Conservation (phyloP, 1,140 invertebrate genomes). For the Drosophila lowei region DNA sequence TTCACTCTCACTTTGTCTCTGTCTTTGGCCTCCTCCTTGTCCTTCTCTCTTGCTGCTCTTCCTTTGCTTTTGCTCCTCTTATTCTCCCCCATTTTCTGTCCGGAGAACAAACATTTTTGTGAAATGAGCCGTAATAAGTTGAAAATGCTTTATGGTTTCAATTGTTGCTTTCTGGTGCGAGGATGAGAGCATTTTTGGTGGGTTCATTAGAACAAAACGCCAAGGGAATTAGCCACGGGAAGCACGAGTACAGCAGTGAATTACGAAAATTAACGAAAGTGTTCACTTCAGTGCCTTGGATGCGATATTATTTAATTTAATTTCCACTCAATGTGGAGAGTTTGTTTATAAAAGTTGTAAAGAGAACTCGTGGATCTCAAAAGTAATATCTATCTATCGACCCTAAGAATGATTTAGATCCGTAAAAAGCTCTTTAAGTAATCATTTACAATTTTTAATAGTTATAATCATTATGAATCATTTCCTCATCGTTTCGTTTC, state of each 20-base stretch:
- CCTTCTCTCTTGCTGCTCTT: slow-evolving; percentile 28
- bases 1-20: slow-evolving; percentile 31
- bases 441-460: not conserved
- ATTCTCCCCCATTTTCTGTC: not conserved
- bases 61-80: slow-evolving; percentile 12
- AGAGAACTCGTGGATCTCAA: too few species aligned
- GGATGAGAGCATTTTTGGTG: slow-evolving; percentile 40
- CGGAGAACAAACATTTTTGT: slow-evolving; percentile 42
- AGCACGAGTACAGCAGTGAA: slow-evolving; percentile 8
- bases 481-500: slow-evolving; percentile 12
- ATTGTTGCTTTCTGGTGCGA: slow-evolving; percentile 7
- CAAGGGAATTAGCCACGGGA: slow-evolving; percentile 32
- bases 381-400: too few species aligned
- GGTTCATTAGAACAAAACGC: slow-evolving; percentile 30
- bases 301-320: too few species aligned
- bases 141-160: slow-evolving; percentile 49
- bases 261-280: not conserved
- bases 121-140: slow-evolving; percentile 72
- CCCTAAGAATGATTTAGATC: not conserved
- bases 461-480: not conserved
- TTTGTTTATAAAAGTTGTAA: too few species aligned
- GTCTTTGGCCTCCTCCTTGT: slow-evolving; percentile 9
- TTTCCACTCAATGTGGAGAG: too few species aligned
- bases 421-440: not conserved
- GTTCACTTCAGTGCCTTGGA: too few species aligned